Percentiles rank a stretch among this genome's conserved stretches.
Conservation (phyloP, 2,797 vertebrate genomes). For the Sebastes taczanowskii region DNA sequence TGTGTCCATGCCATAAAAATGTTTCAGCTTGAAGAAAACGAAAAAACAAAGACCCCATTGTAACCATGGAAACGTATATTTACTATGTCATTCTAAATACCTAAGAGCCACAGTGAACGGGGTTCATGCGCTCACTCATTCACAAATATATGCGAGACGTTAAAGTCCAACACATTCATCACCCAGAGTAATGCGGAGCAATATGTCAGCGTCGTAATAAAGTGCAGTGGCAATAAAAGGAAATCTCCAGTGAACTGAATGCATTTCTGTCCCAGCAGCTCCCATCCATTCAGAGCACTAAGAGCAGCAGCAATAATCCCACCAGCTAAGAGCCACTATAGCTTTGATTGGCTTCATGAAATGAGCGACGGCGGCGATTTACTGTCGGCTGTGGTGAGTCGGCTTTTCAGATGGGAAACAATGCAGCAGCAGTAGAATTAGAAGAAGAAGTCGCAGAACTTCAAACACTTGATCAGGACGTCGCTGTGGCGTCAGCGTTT, state of each 20-base stretch:
- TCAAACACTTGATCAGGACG: background rate
- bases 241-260: background rate
- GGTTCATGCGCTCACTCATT: background rate
- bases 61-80: background rate
- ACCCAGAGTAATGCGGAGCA: background rate
- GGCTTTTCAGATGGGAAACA: background rate
- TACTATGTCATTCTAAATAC: background rate
- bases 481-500: background rate
- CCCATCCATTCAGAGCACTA: conserved; percentile 11
- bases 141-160: background rate
- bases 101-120: background rate
- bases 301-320: conserved; percentile 18
- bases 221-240: conserved; percentile 8
- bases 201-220: background rate
- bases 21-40: background rate
- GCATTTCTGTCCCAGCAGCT: conserved; percentile 11
- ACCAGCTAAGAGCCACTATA: conserved; percentile 4
- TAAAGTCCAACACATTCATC: background rate
- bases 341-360: conserved; percentile 14
- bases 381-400: background rate
- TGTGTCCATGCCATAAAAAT: background rate
- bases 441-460: background rate
- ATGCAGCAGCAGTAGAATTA: background rate
- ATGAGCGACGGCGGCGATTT: conserved; percentile 5
- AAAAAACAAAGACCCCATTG: background rate